phyloP scores from a whole-genome alignment of 2,797 vertebrate species.

The Buceros bicornis region DNA sequence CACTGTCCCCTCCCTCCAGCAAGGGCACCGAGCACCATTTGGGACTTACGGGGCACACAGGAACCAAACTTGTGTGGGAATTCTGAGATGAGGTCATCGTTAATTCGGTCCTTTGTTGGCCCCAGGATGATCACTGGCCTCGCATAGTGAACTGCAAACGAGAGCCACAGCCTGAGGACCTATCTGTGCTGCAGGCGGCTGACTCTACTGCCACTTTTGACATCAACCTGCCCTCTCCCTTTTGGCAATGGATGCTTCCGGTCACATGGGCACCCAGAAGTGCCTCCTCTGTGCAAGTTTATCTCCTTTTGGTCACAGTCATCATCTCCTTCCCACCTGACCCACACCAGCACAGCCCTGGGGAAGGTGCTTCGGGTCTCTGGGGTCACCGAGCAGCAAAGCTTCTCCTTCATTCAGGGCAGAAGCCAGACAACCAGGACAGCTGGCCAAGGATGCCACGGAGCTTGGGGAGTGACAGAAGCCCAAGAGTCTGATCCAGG shows the following conservation, averaged over 20 bases:
- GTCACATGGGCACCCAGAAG: neutral
- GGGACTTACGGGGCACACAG: conserved; percentile 97
- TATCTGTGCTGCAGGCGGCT: rapidly evolving
- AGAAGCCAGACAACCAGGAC: neutral
- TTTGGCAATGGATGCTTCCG: neutral
- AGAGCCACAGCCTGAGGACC: neutral
- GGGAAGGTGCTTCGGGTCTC: neutral
- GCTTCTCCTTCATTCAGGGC: neutral
- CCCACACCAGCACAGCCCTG: rapidly evolving
- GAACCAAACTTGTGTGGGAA: conserved; percentile 99
- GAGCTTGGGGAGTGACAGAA: neutral
- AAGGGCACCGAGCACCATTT: rapidly evolving
- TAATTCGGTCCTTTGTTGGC: conserved; percentile 96
- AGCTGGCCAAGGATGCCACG: rapidly evolving
- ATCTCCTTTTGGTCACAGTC: neutral
- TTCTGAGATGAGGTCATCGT: conserved; percentile 98
- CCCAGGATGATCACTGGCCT: conserved; percentile 98
- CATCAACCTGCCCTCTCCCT: neutral
- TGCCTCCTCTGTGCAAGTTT: rapidly evolving
- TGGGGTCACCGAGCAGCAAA: neutral
- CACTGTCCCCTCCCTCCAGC: neutral
- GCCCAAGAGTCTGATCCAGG: neutral
- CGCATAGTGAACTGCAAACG: conserved; percentile 91
- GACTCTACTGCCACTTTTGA: neutral
- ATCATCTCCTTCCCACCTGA: neutral